Evolutionary conservation across 2,888 invertebrate genomes (phyloP).

Genomic region (Operophtera brumata): DNA sequence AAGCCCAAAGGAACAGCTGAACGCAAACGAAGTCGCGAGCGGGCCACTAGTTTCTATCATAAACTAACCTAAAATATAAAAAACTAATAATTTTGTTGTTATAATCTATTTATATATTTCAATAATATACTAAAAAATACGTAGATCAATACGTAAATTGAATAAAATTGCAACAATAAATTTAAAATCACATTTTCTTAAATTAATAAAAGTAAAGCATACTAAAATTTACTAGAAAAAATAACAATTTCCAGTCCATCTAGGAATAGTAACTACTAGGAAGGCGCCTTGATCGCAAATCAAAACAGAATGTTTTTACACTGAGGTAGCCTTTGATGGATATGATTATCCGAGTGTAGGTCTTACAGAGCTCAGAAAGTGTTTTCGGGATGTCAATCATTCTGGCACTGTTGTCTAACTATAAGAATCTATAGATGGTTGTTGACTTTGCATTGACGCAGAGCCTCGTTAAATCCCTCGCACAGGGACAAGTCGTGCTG

Average conservation of each 20-base stretch:
- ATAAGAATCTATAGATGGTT: slow-evolving; percentile 82
- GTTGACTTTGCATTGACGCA: slow-evolving; percentile 95
- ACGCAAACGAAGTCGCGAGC: too few species aligned
- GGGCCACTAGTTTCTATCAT: too few species aligned
- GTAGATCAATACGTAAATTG: slow-evolving; percentile 45
- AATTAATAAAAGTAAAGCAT: slow-evolving; percentile 43
- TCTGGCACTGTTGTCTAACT: slow-evolving; percentile 37
- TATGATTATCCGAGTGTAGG: slow-evolving; percentile 37
- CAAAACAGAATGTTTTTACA: slow-evolving; percentile 41
- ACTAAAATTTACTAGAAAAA: slow-evolving; percentile 50
- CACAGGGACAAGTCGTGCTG: slow-evolving; percentile 95
- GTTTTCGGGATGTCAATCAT: slow-evolving; percentile 40
- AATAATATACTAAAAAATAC: slow-evolving; percentile 55
- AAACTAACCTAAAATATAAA: not conserved
- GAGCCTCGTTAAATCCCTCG: slow-evolving; percentile 98
- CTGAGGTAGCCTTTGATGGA: slow-evolving; percentile 43
- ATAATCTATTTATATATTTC: slow-evolving; percentile 47
- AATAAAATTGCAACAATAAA: slow-evolving; percentile 44
- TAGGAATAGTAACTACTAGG: slow-evolving; percentile 56
- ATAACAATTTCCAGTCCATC: slow-evolving; percentile 36
- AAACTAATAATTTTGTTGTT: slow-evolving; percentile 29
- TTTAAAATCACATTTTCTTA: slow-evolving; percentile 54
- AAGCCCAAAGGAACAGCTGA: too few species aligned
- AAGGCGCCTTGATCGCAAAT: slow-evolving; percentile 45
- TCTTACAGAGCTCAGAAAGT: slow-evolving; percentile 39